Evolutionary conservation across 2,888 invertebrate genomes (phyloP).

Genomic region (Timema cristinae): DNA sequence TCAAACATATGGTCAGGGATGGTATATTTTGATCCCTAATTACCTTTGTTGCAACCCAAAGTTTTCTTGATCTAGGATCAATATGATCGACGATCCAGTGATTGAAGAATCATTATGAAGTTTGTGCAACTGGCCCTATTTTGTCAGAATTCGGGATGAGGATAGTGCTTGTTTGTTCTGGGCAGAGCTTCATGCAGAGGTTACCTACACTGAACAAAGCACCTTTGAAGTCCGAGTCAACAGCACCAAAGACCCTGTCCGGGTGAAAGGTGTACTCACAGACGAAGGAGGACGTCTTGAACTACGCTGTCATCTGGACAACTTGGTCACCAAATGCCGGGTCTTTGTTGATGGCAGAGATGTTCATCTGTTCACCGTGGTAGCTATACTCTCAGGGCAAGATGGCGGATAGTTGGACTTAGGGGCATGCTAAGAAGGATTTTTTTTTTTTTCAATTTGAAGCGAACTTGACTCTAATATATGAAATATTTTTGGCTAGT

Average conservation of each 20-base stretch:
- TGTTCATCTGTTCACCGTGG: conserved; percentile 63
- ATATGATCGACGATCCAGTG: background rate
- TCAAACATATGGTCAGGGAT: too few relatives aligned
- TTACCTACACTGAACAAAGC: conserved; percentile 15
- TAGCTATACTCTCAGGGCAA: conserved; percentile 38
- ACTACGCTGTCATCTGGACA: conserved; percentile 45
- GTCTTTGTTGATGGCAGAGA: conserved; percentile 54
- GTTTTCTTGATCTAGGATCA: too few relatives aligned
- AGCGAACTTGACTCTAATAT: too few relatives aligned
- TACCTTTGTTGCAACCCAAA: too few relatives aligned
- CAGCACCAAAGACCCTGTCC: background rate
- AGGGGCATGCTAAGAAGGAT: too few relatives aligned
- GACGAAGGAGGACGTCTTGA: conserved; percentile 27
- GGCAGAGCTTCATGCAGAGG: conserved; percentile 12
- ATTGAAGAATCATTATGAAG: background rate
- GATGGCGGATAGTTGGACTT: too few relatives aligned
- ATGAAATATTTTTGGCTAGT: too few relatives aligned
- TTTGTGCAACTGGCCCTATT: background rate
- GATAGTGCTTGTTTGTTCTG: background rate
- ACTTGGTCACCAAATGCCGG: conserved; percentile 51
- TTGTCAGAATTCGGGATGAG: background rate
- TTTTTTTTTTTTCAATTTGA: too few relatives aligned
- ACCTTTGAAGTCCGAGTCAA: conserved; percentile 13
- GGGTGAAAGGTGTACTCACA: conserved; percentile 18
- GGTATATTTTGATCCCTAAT: too few relatives aligned